Evolutionary conservation across 1,140 invertebrate species (phyloP).

Genomic region (Listronotus bonariensis): DNA sequence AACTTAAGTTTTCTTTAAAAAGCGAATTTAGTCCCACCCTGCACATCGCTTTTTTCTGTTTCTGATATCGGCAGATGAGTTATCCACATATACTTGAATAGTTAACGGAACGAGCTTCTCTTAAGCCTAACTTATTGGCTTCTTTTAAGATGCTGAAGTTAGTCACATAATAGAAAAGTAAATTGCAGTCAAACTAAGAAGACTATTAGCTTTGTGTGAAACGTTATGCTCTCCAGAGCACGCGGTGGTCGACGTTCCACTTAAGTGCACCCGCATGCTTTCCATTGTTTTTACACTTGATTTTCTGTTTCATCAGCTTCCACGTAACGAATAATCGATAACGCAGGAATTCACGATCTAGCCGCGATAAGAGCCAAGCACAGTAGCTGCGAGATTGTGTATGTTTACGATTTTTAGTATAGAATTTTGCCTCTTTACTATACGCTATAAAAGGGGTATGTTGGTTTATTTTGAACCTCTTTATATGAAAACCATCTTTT

Average conservation of each 20-base stretch:
- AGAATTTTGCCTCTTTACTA: too few relatives aligned
- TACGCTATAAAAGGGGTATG: too few relatives aligned
- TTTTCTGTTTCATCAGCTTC: slow-evolving; percentile 41
- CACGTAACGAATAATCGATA: slow-evolving; percentile 38
- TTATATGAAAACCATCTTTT: too few relatives aligned
- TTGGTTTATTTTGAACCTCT: too few relatives aligned
- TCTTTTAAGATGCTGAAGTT: neutral
- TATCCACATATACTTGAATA: too few relatives aligned
- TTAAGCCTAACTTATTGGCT: neutral
- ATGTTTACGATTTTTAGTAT: slow-evolving; percentile 39
- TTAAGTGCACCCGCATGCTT: slow-evolving; percentile 37
- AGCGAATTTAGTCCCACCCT: too few relatives aligned
- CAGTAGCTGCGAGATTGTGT: slow-evolving; percentile 45
- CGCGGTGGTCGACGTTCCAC: slow-evolving; percentile 30
- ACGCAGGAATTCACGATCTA: slow-evolving; percentile 47
- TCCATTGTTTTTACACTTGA: slow-evolving; percentile 36
- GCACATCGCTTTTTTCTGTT: too few relatives aligned
- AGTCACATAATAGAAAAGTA: neutral
- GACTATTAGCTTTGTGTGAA: slow-evolving; percentile 21
- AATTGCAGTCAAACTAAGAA: too few relatives aligned
- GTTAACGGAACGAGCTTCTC: too few relatives aligned
- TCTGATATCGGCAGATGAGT: too few relatives aligned
- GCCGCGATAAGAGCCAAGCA: slow-evolving; percentile 42
- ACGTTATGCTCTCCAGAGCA: slow-evolving; percentile 22
- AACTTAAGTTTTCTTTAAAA: too few relatives aligned